These are phyloP conservation scores for Drosophila lacicola DNA, from an alignment of 2,888 invertebrate species.

Conservation along the genomic window DNA sequence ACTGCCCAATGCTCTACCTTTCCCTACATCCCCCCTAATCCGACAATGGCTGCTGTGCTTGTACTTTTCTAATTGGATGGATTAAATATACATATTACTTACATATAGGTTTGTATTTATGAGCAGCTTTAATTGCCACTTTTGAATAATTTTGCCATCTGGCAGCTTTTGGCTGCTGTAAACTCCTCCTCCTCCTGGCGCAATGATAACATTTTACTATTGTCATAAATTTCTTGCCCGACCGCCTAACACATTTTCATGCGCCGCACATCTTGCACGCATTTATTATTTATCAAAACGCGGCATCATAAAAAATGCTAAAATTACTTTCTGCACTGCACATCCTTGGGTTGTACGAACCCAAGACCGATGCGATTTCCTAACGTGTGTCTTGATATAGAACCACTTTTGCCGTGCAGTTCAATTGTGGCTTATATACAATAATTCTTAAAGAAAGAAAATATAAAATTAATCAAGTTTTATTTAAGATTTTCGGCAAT, in stretches of 20 bases:
- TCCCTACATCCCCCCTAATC: not conserved
- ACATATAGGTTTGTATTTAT: not conserved
- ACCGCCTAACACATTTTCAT: slow-evolving; percentile 27
- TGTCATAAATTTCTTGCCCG: slow-evolving; percentile 44
- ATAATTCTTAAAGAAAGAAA: too few relatives aligned
- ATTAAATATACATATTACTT: slow-evolving; percentile 33
- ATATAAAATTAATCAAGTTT: too few relatives aligned
- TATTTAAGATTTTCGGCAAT: too few relatives aligned
- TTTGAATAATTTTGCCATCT: slow-evolving; percentile 1
- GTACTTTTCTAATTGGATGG: slow-evolving; percentile 55
- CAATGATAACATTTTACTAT: slow-evolving; percentile 42
- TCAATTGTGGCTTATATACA: not conserved
- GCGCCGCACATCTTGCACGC: slow-evolving; percentile 25
- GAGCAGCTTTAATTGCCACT: slow-evolving; percentile 27
- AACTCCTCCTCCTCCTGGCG: slow-evolving; percentile 1
- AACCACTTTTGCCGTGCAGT: not conserved
- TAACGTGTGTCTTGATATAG: not conserved
- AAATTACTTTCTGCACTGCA: slow-evolving; percentile 42
- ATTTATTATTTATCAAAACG: slow-evolving; percentile 70
- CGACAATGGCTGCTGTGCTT: slow-evolving; percentile 20
- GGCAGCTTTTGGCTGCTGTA: slow-evolving; percentile 2
- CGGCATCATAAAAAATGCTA: slow-evolving; percentile 52
- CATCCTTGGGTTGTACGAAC: not conserved
- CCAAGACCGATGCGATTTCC: not conserved
- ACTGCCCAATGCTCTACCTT: not conserved